Evolutionary conservation across 2,797 vertebrate species (phyloP), one percentile per base, ranked within the genome.

Genomic region (Leptodactylus fallax): DNA sequence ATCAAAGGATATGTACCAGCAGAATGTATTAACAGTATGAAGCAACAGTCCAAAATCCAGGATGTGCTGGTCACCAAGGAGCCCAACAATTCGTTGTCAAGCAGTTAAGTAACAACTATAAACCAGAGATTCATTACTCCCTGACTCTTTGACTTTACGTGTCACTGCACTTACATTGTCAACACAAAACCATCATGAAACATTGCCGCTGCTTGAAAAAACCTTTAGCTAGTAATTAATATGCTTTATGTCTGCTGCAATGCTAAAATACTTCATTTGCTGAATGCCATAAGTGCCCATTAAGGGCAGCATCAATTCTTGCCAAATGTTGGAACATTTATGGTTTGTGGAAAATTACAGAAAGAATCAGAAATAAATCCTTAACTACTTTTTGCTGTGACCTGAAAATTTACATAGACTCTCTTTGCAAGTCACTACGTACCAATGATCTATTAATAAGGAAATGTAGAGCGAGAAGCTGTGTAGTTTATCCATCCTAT

Each of bases 221-320:
- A 88, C 25, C 63, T 81, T 13, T 53, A 77, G 78, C 60, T 74
- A 61, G 67, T 69, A 76, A 88, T 88, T 85, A 88, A 85, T 88
- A 85, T 88, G 83, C 65, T 88, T 88, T 85, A 85, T 88, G 78
- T 81, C n/a, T 77, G 78, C 76, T 67, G 87, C 83, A 85, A 85
- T 85, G 87, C 77, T 88, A 85, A 85, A 81, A 76, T 81, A 53
- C 78, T 85, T 85, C 78, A 85, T 85, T 77, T 88, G 83, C 81
- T 81, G 83, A 88, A 88, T 88, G 87, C 83, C 77, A 71, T 88
- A 85, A 88, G 87, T 88, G 83, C 83, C 87, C 69, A 88, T 88
- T 88, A 85, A 88, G 77, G 82, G 83, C 78, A 80, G 56, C 83
- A 85, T 88, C 87, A 65, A 65, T 85, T 85, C 83, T 85, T 88